Conservation (phyloP, 2,888 invertebrate genomes). For the Octonoba sinensis region DNA sequence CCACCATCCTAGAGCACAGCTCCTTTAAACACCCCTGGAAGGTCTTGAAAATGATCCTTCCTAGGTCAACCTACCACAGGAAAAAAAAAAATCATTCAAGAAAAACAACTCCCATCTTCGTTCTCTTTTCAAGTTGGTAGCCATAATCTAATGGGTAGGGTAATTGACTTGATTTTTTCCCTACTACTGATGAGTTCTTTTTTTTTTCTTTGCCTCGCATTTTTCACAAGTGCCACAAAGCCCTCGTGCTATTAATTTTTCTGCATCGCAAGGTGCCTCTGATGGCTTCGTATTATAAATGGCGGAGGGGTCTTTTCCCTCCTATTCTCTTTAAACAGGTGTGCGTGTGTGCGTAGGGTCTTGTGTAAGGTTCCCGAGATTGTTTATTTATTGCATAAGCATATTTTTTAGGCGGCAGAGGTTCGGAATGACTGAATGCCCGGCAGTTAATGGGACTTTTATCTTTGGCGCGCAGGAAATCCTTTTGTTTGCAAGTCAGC, state of each 20-base stretch:
- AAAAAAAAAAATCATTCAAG: not conserved
- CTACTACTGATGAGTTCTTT: not conserved
- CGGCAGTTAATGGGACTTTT: constrained; percentile 6
- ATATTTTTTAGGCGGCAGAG: constrained; percentile 11
- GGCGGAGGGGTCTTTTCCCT: not conserved
- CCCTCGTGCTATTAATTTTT: constrained; percentile 38
- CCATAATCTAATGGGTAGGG: constrained; percentile 37
- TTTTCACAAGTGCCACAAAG: constrained; percentile 18
- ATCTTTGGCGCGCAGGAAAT: constrained; percentile 8
- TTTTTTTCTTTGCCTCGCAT: not conserved
- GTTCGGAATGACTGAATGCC: not conserved
- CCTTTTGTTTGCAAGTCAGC: constrained; percentile 11
- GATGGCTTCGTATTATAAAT: constrained; percentile 19
- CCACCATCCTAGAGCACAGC: no score
- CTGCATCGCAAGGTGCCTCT: constrained; percentile 10
- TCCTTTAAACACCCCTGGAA: no score
- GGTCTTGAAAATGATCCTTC: not conserved
- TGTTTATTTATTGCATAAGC: constrained; percentile 32
- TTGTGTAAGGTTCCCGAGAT: no score
- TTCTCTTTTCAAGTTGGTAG: constrained; percentile 2
- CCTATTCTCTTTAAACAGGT: constrained; percentile 6
- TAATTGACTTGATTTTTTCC: constrained; percentile 38
- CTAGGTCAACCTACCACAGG: not conserved
- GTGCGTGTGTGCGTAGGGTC: not conserved
- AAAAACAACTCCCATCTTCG: not conserved